Evolutionary conservation across 2,113 vertebrate species (phyloP).

Genomic region (Pipra filicauda): DNA sequence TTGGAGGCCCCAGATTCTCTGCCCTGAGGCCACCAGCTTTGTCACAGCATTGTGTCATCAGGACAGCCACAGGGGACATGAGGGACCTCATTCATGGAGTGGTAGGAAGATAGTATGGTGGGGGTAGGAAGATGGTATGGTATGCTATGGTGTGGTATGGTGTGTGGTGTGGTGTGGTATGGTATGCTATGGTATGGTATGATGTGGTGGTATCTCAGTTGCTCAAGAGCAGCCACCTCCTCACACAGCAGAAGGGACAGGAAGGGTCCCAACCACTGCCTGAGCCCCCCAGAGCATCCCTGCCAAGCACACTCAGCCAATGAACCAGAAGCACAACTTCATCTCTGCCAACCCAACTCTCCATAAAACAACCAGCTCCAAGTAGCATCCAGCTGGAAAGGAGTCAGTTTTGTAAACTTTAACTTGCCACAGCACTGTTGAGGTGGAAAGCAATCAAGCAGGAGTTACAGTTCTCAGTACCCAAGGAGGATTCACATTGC

Average conservation of each 20-base stretch:
- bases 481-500: background rate
- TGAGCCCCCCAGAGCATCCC: background rate
- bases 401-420: background rate
- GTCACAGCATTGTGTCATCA: background rate
- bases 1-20: background rate
- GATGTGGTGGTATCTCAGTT: background rate
- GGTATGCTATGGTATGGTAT: too few relatives aligned
- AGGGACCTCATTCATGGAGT: background rate
- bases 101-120: background rate
- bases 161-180: too few relatives aligned
- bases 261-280: background rate
- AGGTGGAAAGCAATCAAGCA: background rate
- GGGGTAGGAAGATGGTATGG: too few relatives aligned
- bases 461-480: rapidly evolving
- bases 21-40: background rate
- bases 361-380: background rate
- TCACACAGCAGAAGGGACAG: background rate
- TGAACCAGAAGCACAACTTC: background rate
- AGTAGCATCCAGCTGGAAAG: background rate
- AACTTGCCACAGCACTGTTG: rapidly evolving
- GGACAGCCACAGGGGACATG: background rate
- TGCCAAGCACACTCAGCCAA: background rate
- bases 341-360: background rate
- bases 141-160: too few relatives aligned
- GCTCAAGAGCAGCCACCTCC: background rate